Base-by-base conservation (phyloP, 2,888 invertebrate genomes). In the Poecilobothrus nobilitatus region DNA sequence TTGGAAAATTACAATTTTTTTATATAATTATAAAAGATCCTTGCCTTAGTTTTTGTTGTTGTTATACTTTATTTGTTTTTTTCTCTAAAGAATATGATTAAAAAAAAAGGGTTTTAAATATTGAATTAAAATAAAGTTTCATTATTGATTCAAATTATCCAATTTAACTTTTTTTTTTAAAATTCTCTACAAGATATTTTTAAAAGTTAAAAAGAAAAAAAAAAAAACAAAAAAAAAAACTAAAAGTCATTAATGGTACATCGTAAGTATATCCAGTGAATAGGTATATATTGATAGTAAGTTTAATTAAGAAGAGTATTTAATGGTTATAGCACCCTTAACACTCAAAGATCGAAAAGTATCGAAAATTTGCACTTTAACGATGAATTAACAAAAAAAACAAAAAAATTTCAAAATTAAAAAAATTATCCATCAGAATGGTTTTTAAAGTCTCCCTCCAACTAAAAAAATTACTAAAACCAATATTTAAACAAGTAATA, bases 71-170 rank as follows among this genome's bases (percentile, higher is more conserved):
- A 5, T 37, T 37, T 37, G 27, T 37, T 37, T 37, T 37, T 37
- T 37, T 37, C 7, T 37, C 18, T 53, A 6, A 53, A 53, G 15
- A 53, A n/a, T n/a, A n/a, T 53, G 9, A 53, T 53, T 53, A 53
- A 41, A 41, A 41, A 41, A 53, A 53, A n/a, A n/a, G 53, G 53
- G 53, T 53, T 53, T 53, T 53, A 53, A 53, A 53, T 53, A 15
- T 37, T 37, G 37, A 37, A 8, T 53, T 53, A 53, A 53, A 18
- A 3, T 15, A 6, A 12, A 53, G 18, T 53, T 53, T 53, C 18
- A 53, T 53, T 53, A 53, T 53, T 53, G 53, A 53, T 53, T 53
- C 53, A 53, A 53, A 53, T 53, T 53, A 53, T 53, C 18, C 53
- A 53, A 53, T 53, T 53, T 53, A 53, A 53, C 1, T 53, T 53